Conservation (phyloP, 2,888 invertebrate species). For the Mesodorylaimus sp. region DNA sequence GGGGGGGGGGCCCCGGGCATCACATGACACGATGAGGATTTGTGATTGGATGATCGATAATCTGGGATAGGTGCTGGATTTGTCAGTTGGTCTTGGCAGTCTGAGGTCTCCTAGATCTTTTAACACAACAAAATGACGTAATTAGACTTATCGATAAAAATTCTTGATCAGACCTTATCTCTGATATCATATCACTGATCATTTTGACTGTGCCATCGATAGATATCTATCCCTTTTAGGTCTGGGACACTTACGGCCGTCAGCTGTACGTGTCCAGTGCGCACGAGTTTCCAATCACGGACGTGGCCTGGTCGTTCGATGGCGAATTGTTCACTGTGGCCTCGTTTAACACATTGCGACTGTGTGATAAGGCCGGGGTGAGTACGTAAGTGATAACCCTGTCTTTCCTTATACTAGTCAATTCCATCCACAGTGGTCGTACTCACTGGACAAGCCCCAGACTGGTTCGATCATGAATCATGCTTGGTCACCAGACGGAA, state of each 20-base stretch:
- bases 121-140: too few species aligned
- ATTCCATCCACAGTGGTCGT: constrained; percentile 56
- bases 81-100: too few species aligned
- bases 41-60: too few species aligned
- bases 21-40: too few species aligned
- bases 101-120: too few species aligned
- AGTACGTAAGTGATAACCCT: constrained; percentile 30
- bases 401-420: constrained; percentile 13
- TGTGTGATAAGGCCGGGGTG: constrained; percentile 85
- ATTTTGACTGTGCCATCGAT: too few species aligned
- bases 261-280: constrained; percentile 62
- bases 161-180: too few species aligned
- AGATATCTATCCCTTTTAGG: constrained; percentile 29
- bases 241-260: constrained; percentile 82
- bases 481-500: constrained; percentile 86
- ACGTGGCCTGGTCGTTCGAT: constrained; percentile 71
- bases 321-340: constrained; percentile 80
- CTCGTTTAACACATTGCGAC: constrained; percentile 68
- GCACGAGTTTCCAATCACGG: constrained; percentile 76
- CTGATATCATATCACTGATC: too few species aligned
- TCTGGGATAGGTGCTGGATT: too few species aligned
- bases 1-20: too few species aligned
- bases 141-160: too few species aligned
- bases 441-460: constrained; percentile 66
- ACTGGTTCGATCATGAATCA: constrained; percentile 73